These are phyloP conservation scores for Lepus oiostolus DNA, from an alignment of 2,797 vertebrate genomes.

Conservation along the genomic window DNA sequence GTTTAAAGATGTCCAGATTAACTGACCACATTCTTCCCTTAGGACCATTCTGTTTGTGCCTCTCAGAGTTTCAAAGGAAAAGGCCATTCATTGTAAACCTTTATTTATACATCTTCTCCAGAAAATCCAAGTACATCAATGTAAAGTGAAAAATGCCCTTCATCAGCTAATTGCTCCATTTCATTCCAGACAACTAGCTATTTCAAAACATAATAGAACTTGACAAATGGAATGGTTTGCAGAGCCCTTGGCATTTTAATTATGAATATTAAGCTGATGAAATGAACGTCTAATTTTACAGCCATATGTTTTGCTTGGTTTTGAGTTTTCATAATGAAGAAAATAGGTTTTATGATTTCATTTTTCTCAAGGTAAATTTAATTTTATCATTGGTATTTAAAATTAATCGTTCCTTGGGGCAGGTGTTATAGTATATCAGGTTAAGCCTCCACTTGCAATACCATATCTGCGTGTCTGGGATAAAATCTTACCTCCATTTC, in stretches of 20 bases:
- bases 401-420: background rate
- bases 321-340: background rate
- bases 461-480: no score
- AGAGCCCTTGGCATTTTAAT: constrained; percentile 2
- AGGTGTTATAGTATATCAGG: no score
- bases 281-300: background rate
- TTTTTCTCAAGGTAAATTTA: background rate
- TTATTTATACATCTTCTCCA: background rate
- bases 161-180: background rate
- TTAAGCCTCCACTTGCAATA: no score
- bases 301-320: background rate
- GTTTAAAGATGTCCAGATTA: background rate
- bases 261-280: background rate
- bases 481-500: no score
- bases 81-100: background rate
- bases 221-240: background rate
- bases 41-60: background rate
- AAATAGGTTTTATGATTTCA: background rate
- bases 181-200: background rate
- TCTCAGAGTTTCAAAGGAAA: background rate
- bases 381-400: background rate
- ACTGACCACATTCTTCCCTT: background rate
- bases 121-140: background rate
- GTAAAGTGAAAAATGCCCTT: background rate
- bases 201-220: background rate